phyloP scores from a whole-genome alignment of 2,888 invertebrate genomes.

The Sussaba pulchella region DNA sequence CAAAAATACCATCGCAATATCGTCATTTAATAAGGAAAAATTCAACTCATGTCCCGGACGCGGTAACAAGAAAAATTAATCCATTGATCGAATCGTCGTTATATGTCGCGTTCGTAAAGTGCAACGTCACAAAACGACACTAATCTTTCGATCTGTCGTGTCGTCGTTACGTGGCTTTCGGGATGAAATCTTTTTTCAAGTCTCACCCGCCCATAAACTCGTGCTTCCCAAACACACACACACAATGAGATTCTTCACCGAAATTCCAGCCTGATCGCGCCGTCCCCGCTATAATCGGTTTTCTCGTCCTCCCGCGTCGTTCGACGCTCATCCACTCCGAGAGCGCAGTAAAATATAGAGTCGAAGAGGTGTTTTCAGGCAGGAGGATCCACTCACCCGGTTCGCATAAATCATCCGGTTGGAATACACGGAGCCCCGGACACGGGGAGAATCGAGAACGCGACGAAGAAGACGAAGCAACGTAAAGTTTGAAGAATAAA shows the following conservation, averaged over 20 bases:
- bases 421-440: conserved; percentile 53
- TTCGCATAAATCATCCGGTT: conserved; percentile 63
- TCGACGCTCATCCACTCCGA: conserved; percentile 36
- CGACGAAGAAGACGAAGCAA: conserved; percentile 41
- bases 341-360: conserved; percentile 55
- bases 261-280: conserved; percentile 64
- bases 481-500: conserved; percentile 29
- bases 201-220: conserved; percentile 14
- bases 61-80: conserved; percentile 2
- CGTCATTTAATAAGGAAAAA: too few relatives aligned
- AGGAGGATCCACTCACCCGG: conserved; percentile 57
- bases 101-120: not conserved
- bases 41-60: not conserved
- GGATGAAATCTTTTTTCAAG: conserved; percentile 15
- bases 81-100: conserved; percentile 1
- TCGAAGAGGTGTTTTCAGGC: conserved; percentile 57
- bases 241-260: conserved; percentile 38
- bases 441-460: conserved; percentile 49
- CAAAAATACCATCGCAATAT: too few relatives aligned
- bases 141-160: conserved; percentile 61
- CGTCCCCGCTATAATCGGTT: conserved; percentile 67
- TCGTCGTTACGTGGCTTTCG: conserved; percentile 47
- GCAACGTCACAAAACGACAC: conserved; percentile 21
- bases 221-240: conserved; percentile 16
- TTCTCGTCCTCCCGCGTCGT: conserved; percentile 55